phyloP scores from a whole-genome alignment of 1,140 invertebrate species.

The Polyergus mexicanus region DNA sequence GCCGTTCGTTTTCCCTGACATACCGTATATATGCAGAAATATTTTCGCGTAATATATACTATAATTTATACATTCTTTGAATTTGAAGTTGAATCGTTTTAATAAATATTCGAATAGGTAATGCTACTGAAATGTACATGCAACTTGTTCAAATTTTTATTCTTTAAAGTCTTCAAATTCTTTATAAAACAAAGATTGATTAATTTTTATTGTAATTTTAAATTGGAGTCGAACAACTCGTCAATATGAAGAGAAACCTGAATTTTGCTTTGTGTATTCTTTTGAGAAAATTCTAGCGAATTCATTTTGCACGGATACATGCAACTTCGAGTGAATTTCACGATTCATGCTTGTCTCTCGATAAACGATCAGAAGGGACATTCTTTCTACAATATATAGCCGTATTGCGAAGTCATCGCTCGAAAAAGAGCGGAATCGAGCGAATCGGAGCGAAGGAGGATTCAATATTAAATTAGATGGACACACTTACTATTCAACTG shows the following conservation, averaged over 20 bases:
- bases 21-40: neutral
- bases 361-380: slow-evolving; percentile 44
- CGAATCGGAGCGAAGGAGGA: neutral
- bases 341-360: slow-evolving; percentile 62
- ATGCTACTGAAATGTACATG: neutral
- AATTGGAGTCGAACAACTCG: neutral
- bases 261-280: neutral
- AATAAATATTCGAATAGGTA: slow-evolving; percentile 9
- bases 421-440: slow-evolving; percentile 22
- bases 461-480: slow-evolving; percentile 40
- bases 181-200: neutral
- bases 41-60: neutral
- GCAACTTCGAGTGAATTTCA: slow-evolving; percentile 32
- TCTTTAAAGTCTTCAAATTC: neutral
- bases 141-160: neutral
- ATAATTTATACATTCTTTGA: neutral
- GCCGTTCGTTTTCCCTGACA: slow-evolving; percentile 24
- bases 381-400: slow-evolving; percentile 11
- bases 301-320: slow-evolving; percentile 50
- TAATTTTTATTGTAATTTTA: neutral
- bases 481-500: slow-evolving; percentile 19
- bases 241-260: neutral
- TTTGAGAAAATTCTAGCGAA: slow-evolving; percentile 15
- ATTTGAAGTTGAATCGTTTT: neutral
- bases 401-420: slow-evolving; percentile 48